Evolutionary conservation across 2,888 invertebrate species (phyloP).

Genomic region (Aquatica leii): DNA sequence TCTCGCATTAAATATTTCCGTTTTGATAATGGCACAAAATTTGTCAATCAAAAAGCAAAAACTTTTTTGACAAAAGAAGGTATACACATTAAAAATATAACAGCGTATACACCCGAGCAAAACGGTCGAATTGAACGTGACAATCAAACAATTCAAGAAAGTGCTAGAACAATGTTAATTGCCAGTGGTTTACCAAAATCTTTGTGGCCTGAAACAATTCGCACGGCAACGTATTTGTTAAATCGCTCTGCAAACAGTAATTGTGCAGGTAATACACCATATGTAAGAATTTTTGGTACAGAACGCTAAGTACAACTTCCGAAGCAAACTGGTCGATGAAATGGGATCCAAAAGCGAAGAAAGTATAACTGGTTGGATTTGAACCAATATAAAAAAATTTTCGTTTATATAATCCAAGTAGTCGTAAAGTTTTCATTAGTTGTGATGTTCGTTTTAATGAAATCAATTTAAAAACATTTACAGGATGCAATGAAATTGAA

Average conservation of each 20-base stretch:
- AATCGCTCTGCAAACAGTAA: background rate
- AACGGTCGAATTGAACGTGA: background rate
- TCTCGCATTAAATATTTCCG: background rate
- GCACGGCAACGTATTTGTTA: slow-evolving; percentile 5
- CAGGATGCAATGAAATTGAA: background rate
- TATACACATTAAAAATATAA: slow-evolving; percentile 2
- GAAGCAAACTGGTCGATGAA: background rate
- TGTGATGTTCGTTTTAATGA: background rate
- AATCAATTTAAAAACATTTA: background rate
- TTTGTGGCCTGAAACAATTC: background rate
- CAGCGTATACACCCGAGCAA: slow-evolving; percentile 3
- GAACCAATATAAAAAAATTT: too few species aligned
- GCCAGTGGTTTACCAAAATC: background rate
- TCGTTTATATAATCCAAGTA: background rate
- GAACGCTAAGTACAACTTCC: background rate
- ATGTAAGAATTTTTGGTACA: background rate
- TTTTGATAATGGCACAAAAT: background rate
- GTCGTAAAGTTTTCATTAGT: background rate
- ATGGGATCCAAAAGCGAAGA: slow-evolving; percentile 3
- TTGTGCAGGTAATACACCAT: background rate
- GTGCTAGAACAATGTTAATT: background rate
- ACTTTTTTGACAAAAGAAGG: too few species aligned
- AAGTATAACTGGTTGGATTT: background rate
- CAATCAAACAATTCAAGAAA: background rate
- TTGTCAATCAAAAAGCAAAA: background rate